Evolutionary conservation across 1,140 invertebrate species (phyloP).

Genomic region (Trichonephila inaurata): DNA sequence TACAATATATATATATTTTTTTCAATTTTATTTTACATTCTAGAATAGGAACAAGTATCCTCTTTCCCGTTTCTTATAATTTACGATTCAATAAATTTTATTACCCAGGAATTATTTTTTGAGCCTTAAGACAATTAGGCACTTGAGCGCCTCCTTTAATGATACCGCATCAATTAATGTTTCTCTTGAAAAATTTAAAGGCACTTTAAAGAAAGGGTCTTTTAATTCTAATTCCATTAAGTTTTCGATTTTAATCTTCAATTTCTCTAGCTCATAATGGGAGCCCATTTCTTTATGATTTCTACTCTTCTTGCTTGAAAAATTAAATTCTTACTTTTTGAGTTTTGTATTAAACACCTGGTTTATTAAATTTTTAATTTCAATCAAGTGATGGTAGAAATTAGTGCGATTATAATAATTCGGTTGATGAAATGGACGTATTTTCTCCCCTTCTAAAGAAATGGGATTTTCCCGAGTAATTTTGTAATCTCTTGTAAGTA

Average conservation of each 20-base stretch:
- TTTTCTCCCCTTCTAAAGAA: neutral
- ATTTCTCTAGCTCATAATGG: constrained; percentile 41
- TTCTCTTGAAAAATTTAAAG: constrained; percentile 38
- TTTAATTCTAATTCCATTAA: constrained; percentile 66
- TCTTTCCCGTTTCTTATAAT: constrained; percentile 23
- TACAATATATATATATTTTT: neutral
- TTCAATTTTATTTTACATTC: neutral
- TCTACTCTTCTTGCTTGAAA: neutral
- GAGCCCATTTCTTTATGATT: constrained; percentile 28
- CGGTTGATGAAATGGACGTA: neutral
- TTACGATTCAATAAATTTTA: constrained; percentile 63
- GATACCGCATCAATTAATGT: constrained; percentile 59
- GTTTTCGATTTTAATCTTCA: constrained; percentile 62
- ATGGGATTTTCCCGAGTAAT: neutral
- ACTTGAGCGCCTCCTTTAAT: constrained; percentile 47
- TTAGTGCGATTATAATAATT: constrained; percentile 43
- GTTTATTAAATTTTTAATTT: constrained; percentile 65
- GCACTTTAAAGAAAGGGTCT: neutral
- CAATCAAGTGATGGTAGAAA: constrained; percentile 41
- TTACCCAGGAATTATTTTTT: constrained; percentile 45
- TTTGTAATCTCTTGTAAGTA: constrained; percentile 13
- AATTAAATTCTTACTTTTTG: neutral
- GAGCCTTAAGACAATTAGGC: constrained; percentile 16
- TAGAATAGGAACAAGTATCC: neutral
- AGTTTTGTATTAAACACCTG: neutral